phyloP scores from a whole-genome alignment of 2,113 vertebrate genomes.

The Eolophus roseicapilla region DNA sequence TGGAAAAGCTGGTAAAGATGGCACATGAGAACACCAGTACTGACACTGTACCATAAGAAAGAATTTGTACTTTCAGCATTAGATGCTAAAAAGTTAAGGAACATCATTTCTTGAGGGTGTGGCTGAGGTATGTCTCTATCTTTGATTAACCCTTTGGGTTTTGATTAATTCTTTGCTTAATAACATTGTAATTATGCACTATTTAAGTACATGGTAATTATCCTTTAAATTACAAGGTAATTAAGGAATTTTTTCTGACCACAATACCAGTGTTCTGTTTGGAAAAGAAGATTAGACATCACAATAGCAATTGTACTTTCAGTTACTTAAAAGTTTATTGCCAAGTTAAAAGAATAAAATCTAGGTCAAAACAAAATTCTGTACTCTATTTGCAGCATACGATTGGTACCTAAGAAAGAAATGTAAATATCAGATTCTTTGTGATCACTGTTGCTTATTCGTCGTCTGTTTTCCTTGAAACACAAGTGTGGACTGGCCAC shows the following conservation, averaged over 20 bases:
- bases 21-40: background rate
- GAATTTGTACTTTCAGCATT: constrained; percentile 10
- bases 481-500: background rate
- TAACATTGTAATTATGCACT: constrained; percentile 51
- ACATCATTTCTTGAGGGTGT: background rate
- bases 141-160: constrained; percentile 31
- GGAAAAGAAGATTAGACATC: constrained; percentile 50
- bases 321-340: constrained; percentile 20
- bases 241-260: constrained; percentile 56
- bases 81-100: background rate
- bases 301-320: constrained; percentile 11
- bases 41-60: background rate
- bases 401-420: background rate
- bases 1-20: background rate
- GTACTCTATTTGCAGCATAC: background rate
- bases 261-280: constrained; percentile 15
- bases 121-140: background rate
- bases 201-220: constrained; percentile 59
- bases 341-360: background rate
- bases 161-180: constrained; percentile 57
- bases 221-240: constrained; percentile 55
- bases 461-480: background rate
- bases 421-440: background rate
- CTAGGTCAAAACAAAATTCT: constrained; percentile 13
- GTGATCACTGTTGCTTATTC: background rate